Percentiles rank a stretch among this genome's conserved stretches.
phyloP scores from a whole-genome alignment of 2,797 vertebrate species.

The Neopelma chrysocephalum region DNA sequence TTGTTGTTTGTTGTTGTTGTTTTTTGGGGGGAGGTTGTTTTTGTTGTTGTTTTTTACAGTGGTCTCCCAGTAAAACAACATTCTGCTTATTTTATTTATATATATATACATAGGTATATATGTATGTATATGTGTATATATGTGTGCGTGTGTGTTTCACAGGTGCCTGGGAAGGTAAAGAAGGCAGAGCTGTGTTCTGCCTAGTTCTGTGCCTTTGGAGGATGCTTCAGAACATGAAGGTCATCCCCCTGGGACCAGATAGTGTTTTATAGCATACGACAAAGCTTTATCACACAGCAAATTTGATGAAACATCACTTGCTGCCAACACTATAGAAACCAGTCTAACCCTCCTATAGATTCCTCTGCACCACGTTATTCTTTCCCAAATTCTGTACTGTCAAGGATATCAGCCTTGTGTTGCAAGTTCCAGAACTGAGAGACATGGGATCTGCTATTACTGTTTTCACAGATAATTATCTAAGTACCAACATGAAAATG shows the following conservation, averaged over 20 bases:
- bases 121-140: no score
- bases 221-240: neutral
- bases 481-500: neutral
- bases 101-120: no score
- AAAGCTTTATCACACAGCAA: neutral
- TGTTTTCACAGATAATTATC: neutral
- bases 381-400: neutral
- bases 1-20: neutral
- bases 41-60: neutral
- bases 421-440: neutral
- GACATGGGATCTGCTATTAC: neutral
- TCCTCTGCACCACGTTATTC: neutral
- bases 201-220: neutral
- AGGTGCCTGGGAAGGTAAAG: neutral
- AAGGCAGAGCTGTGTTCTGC: neutral
- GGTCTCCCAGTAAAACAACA: neutral
- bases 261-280: neutral
- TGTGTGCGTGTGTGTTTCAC: neutral
- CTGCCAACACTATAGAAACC: neutral
- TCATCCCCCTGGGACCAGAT: neutral
- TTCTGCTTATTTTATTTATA: neutral
- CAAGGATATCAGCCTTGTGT: neutral
- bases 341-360: neutral
- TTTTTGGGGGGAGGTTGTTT: neutral
- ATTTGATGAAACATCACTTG: neutral